These are phyloP conservation scores for Tympanuchus pallidicinctus DNA, from an alignment of 2,113 vertebrate genomes.

Conservation along the genomic window DNA sequence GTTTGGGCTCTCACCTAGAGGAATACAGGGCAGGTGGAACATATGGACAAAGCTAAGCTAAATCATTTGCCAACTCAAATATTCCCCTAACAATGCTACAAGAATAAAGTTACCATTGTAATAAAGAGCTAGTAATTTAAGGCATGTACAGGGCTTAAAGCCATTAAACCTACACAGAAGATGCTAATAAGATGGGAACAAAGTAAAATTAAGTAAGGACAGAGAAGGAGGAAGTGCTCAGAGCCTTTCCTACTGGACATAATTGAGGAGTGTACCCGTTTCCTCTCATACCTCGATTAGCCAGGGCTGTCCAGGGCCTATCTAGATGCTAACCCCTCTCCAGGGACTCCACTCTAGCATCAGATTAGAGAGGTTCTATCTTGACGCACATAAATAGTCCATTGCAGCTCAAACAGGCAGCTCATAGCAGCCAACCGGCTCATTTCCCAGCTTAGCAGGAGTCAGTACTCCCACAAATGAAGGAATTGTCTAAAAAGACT, in stretches of 20 bases:
- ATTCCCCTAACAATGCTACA: constrained; percentile 45
- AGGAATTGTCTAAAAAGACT: background rate
- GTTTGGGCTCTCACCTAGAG: background rate
- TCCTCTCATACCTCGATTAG: background rate
- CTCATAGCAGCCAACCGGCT: constrained; percentile 20
- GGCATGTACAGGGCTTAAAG: constrained; percentile 73
- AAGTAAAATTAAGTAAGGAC: background rate
- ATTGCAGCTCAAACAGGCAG: constrained; percentile 9
- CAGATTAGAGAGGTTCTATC: background rate
- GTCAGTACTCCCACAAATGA: background rate
- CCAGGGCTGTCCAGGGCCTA: background rate
- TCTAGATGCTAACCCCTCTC: background rate
- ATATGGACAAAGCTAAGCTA: background rate
- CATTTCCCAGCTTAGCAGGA: constrained; percentile 41
- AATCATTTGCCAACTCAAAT: background rate
- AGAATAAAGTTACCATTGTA: constrained; percentile 70
- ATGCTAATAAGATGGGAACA: background rate
- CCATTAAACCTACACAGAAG: background rate
- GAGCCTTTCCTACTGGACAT: background rate
- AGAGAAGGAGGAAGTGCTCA: background rate
- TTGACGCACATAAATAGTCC: background rate
- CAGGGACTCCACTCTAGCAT: background rate
- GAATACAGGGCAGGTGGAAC: background rate
- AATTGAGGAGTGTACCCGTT: background rate
- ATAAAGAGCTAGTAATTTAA: constrained; percentile 53